Conservation (phyloP, 2,888 invertebrate genomes). For the Miltochrista miniata region DNA sequence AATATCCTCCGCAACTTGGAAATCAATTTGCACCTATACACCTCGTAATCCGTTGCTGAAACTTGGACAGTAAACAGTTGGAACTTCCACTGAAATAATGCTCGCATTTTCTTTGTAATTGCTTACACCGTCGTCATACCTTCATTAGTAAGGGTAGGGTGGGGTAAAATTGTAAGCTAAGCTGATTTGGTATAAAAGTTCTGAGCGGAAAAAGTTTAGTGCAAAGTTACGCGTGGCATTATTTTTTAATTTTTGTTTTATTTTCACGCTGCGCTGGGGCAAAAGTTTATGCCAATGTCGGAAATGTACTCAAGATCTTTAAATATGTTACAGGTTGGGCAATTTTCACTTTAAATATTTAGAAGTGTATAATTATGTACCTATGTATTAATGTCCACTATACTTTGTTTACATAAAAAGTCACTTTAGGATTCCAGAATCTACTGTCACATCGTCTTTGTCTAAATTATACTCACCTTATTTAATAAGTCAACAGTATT, state of each 20-base stretch:
- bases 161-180: not conserved
- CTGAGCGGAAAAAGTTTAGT: not conserved
- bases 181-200: not conserved
- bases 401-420: no score
- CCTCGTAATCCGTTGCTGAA: conserved; percentile 5
- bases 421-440: not conserved
- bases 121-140: conserved; percentile 10
- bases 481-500: no score
- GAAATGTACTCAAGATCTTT: no score
- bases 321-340: no score
- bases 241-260: no score
- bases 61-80: conserved; percentile 18
- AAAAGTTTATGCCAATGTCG: no score
- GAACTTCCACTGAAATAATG: conserved; percentile 11
- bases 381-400: no score
- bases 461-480: no score
- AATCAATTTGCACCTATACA: conserved; percentile 5
- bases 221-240: no score
- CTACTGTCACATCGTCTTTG: not conserved
- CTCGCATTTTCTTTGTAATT: conserved; percentile 14
- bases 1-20: conserved; percentile 1
- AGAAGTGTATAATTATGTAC: no score
- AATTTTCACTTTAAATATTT: no score
- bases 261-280: no score
- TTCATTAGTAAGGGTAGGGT: conserved; percentile 9